Conservation (phyloP, 2,797 vertebrate species). For the Vespertilio murinus region DNA sequence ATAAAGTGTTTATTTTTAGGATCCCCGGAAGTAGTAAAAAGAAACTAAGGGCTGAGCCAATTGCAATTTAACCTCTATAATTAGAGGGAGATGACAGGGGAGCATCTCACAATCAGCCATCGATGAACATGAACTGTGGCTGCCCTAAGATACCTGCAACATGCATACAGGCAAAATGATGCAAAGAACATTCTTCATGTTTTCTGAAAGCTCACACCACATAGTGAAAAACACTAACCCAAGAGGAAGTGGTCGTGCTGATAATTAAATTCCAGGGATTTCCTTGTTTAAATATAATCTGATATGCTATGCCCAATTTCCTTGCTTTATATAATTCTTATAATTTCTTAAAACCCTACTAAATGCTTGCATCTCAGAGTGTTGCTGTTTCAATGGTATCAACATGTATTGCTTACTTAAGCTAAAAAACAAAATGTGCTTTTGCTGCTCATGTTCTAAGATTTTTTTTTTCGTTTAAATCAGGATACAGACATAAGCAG, state of each 20-base stretch:
- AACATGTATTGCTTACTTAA: not conserved
- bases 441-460: conserved; percentile 9
- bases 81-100: not conserved
- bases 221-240: not conserved
- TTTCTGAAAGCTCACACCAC: not conserved
- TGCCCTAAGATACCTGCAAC: fast-evolving
- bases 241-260: not conserved
- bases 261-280: not conserved
- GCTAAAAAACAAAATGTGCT: not conserved
- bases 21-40: conserved; percentile 23
- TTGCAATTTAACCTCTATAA: conserved; percentile 22
- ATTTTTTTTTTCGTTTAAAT: conserved; percentile 10
- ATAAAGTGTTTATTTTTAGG: conserved; percentile 34
- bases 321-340: not conserved
- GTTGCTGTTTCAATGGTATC: not conserved
- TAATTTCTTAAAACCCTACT: conserved; percentile 31
- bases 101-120: not conserved
- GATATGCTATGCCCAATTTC: not conserved
- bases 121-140: not conserved
- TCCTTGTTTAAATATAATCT: not conserved
- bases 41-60: conserved; percentile 30
- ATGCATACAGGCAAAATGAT: not conserved
- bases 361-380: not conserved
- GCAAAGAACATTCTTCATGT: not conserved
- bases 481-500: not conserved